Percentiles rank a stretch among this genome's conserved stretches.
phyloP scores from a whole-genome alignment of 2,888 invertebrate species.

The Diadegma fenestrale region DNA sequence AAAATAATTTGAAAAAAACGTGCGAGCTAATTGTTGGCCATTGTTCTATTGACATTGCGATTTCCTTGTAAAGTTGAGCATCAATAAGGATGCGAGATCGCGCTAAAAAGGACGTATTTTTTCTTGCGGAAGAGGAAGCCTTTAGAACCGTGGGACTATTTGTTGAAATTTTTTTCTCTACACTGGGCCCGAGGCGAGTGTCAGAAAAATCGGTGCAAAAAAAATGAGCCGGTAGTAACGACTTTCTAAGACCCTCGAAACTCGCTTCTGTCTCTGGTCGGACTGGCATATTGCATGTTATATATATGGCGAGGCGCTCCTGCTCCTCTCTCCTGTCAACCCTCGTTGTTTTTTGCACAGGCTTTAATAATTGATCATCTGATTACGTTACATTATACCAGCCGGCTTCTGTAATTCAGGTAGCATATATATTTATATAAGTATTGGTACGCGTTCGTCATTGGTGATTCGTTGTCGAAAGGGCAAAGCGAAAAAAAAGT shows the following conservation, averaged over 20 bases:
- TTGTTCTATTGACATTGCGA: constrained; percentile 5
- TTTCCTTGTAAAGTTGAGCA: constrained; percentile 2
- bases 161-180: constrained; percentile 23
- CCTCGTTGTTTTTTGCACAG: constrained; percentile 83
- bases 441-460: constrained; percentile 48
- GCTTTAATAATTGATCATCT: constrained; percentile 85
- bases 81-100: constrained; percentile 1
- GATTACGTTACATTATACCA: constrained; percentile 84
- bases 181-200: constrained; percentile 44
- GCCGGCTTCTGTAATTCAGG: constrained; percentile 69
- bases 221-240: constrained; percentile 68
- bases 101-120: background rate
- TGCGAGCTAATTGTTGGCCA: background rate
- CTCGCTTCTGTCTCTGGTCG: constrained; percentile 62
- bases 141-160: constrained; percentile 51
- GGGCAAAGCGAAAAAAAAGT: constrained; percentile 54
- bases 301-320: constrained; percentile 49
- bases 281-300: constrained; percentile 64
- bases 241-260: constrained; percentile 68
- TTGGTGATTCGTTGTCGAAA: constrained; percentile 55
- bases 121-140: constrained; percentile 31
- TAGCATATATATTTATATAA: constrained; percentile 31
- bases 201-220: constrained; percentile 64
- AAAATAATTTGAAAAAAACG: background rate
- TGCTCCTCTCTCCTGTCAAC: constrained; percentile 79